phyloP scores from a whole-genome alignment of 2,113 vertebrate genomes.

The Gavialis gangeticus region DNA sequence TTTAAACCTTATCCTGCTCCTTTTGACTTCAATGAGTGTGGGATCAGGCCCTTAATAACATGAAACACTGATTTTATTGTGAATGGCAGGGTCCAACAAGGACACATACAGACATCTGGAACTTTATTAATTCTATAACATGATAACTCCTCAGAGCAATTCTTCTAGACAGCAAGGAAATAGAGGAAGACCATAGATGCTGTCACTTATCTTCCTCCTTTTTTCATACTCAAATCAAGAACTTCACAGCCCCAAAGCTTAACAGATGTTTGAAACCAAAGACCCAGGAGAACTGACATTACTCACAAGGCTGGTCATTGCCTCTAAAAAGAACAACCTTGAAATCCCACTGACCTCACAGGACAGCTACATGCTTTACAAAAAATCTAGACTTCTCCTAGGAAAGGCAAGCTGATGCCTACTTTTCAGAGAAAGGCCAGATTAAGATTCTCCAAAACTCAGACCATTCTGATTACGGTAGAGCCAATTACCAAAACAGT shows the following conservation, averaged over 20 bases:
- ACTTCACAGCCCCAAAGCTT: neutral
- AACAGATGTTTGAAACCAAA: neutral
- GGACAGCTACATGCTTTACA: neutral
- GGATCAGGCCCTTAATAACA: conserved; percentile 1
- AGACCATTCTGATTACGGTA: neutral
- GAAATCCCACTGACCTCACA: neutral
- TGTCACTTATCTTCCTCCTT: neutral
- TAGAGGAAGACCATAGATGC: neutral
- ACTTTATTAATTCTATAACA: neutral
- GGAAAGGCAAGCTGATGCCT: neutral
- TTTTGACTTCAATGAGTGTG: neutral
- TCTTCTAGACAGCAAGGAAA: neutral
- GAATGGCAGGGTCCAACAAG: neutral
- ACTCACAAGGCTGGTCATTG: neutral
- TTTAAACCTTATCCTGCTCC: conserved; percentile 3
- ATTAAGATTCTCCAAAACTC: neutral
- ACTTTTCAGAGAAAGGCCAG: neutral
- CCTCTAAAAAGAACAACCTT: neutral
- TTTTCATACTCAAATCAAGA: neutral
- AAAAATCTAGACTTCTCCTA: neutral
- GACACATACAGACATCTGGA: neutral
- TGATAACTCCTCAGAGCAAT: neutral
- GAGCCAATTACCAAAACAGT: neutral
- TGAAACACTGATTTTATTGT: conserved; percentile 12
- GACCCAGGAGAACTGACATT: neutral